Percentiles rank a stretch among this genome's conserved stretches.
phyloP scores from a whole-genome alignment of 2,888 invertebrate genomes.

The Ischnus inquisitorius region DNA sequence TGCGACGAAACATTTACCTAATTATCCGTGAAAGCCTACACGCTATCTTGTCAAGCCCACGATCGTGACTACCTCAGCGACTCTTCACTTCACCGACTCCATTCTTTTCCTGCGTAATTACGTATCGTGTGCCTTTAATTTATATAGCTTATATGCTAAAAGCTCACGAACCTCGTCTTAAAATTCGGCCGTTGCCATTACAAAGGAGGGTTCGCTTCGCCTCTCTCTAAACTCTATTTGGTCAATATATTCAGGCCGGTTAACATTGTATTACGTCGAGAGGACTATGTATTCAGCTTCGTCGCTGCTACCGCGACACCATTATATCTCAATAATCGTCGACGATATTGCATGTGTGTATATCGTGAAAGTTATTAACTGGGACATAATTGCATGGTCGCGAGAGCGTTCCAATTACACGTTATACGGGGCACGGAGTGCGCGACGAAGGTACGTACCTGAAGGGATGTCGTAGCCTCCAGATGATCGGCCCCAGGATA shows the following conservation, averaged over 20 bases:
- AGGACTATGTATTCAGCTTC: not conserved
- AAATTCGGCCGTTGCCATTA: not conserved
- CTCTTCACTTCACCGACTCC: not conserved
- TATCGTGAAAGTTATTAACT: conserved; percentile 29
- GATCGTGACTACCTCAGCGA: conserved; percentile 3
- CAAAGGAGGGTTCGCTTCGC: not conserved
- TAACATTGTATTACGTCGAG: not conserved
- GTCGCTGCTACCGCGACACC: not conserved
- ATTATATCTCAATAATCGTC: conserved; percentile 39
- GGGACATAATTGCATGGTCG: conserved; percentile 43
- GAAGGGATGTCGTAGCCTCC: conserved; percentile 90
- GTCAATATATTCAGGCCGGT: not conserved
- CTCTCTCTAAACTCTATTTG: not conserved
- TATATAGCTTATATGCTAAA: not conserved
- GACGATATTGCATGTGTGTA: not conserved
- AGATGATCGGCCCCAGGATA: conserved; percentile 85
- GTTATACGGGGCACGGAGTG: not conserved
- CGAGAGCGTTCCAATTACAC: conserved; percentile 33
- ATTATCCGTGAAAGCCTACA: conserved; percentile 44
- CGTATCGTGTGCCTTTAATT: not conserved
- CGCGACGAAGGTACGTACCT: conserved; percentile 87
- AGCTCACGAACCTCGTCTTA: not conserved
- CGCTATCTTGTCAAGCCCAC: conserved; percentile 5
- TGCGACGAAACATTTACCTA: conserved; percentile 24
- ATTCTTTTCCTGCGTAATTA: not conserved